A percentile compares a stretch with the other conserved stretches of the same genome.
Evolutionary conservation across 2,113 vertebrate genomes (phyloP).

Genomic region (Dipodomys stephensi): DNA sequence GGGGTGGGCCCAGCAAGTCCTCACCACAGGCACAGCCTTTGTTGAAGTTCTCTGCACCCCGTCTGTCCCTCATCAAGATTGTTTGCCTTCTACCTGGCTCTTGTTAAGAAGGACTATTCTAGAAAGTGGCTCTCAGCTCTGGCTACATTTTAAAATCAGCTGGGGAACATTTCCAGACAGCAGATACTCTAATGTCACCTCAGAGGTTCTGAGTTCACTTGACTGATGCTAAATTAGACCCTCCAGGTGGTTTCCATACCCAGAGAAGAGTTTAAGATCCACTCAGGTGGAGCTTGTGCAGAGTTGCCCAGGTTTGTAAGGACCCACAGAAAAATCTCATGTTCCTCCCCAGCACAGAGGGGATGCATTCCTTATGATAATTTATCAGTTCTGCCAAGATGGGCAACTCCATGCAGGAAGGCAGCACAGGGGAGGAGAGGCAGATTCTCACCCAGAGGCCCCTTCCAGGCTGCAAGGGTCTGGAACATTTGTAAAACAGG

Average conservation of each 20-base stretch:
- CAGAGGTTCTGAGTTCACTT: background rate
- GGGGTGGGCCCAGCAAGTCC: background rate
- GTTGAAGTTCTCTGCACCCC: background rate
- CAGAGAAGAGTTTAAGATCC: background rate
- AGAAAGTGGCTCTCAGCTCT: background rate
- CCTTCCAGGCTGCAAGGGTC: background rate
- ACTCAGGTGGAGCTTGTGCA: background rate
- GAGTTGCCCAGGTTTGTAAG: background rate
- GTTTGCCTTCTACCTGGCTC: background rate
- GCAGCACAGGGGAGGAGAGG: background rate
- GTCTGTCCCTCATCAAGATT: background rate
- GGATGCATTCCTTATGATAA: background rate
- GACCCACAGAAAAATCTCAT: background rate
- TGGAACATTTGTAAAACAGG: background rate
- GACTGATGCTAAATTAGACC: background rate
- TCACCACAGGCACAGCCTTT: background rate
- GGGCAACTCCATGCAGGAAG: background rate
- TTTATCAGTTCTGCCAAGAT: background rate
- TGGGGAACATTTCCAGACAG: background rate
- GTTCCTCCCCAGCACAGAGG: background rate
- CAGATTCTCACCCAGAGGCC: background rate
- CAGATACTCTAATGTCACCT: background rate
- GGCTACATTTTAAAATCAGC: background rate
- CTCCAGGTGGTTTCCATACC: too few relatives aligned
- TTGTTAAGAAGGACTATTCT: background rate